These are phyloP conservation scores for Cynodonichthys magdalenae DNA, from an alignment of 2,797 vertebrate species.

Conservation along the genomic window DNA sequence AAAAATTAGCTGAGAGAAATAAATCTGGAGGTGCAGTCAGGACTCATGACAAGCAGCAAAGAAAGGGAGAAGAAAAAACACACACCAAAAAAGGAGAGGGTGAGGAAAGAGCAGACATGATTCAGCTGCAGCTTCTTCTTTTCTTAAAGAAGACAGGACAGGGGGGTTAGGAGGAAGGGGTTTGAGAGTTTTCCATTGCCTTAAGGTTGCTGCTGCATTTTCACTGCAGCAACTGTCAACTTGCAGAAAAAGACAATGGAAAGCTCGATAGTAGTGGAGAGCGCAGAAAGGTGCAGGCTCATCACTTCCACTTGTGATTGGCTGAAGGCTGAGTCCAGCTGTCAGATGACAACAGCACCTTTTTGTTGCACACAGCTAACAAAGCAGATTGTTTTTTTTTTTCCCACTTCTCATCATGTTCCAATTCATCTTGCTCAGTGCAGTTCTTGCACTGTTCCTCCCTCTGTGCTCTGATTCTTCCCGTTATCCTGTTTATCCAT, in stretches of 20 bases:
- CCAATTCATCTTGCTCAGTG: constrained; percentile 5
- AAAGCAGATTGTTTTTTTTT: too few relatives aligned
- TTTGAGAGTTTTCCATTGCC: constrained; percentile 33
- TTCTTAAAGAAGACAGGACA: constrained; percentile 8
- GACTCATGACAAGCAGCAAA: background rate
- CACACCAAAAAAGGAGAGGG: constrained; percentile 34
- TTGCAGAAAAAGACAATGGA: constrained; percentile 37
- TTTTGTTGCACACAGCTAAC: background rate
- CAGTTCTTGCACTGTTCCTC: constrained; percentile 17
- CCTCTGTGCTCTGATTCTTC: constrained; percentile 12
- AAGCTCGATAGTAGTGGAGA: constrained; percentile 1
- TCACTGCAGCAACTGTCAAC: constrained; percentile 57
- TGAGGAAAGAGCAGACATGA: constrained; percentile 34
- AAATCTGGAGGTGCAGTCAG: constrained; percentile 21
- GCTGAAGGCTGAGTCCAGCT: constrained; percentile 13
- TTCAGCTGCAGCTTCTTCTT: constrained; percentile 53
- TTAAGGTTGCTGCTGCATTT: constrained; percentile 54
- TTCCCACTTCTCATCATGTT: constrained; percentile 1
- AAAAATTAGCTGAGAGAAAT: constrained; percentile 8
- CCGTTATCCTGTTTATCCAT: constrained; percentile 24
- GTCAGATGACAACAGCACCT: constrained; percentile 11
- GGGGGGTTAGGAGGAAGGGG: constrained; percentile 6
- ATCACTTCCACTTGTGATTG: constrained; percentile 34
- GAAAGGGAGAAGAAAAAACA: background rate
- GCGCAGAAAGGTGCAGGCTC: constrained; percentile 13